Evolutionary conservation across 2,113 vertebrate genomes (phyloP).

Genomic region (Anseranas semipalmata): DNA sequence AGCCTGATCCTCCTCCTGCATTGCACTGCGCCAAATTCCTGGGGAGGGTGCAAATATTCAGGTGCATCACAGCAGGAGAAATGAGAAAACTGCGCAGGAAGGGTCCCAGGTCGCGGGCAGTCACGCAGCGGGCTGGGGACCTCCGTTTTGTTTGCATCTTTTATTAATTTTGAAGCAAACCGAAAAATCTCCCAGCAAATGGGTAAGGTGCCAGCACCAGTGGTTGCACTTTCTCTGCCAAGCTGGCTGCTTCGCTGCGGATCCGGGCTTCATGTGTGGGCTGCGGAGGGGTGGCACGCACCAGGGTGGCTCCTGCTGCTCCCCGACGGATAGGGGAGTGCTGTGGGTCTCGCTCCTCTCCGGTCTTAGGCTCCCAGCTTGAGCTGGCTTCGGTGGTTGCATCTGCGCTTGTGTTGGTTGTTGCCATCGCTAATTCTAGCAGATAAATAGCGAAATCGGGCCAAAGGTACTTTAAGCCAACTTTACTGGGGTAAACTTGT

Average conservation of each 20-base stretch:
- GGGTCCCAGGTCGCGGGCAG: neutral
- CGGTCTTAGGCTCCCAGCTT: neutral
- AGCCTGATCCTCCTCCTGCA: neutral
- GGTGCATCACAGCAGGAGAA: neutral
- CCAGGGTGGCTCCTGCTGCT: neutral
- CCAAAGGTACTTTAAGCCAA: neutral
- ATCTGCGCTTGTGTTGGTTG: neutral
- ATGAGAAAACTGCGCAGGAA: neutral
- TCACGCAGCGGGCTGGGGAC: neutral
- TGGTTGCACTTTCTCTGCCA: neutral
- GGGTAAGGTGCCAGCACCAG: neutral
- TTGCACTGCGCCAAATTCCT: neutral
- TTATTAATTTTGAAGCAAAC: neutral
- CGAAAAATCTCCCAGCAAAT: neutral
- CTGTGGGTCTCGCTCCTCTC: neutral
- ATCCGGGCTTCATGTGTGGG: neutral
- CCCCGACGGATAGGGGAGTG: fast-evolving
- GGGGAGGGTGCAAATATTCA: fast-evolving
- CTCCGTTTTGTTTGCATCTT: neutral
- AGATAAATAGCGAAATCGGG: neutral
- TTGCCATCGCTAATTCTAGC: neutral
- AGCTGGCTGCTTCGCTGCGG: neutral
- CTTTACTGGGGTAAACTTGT: neutral
- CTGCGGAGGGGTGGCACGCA: neutral
- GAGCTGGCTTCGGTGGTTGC: neutral